Conservation (phyloP, 2,797 vertebrate species). For the Discoglossus pictus region DNA sequence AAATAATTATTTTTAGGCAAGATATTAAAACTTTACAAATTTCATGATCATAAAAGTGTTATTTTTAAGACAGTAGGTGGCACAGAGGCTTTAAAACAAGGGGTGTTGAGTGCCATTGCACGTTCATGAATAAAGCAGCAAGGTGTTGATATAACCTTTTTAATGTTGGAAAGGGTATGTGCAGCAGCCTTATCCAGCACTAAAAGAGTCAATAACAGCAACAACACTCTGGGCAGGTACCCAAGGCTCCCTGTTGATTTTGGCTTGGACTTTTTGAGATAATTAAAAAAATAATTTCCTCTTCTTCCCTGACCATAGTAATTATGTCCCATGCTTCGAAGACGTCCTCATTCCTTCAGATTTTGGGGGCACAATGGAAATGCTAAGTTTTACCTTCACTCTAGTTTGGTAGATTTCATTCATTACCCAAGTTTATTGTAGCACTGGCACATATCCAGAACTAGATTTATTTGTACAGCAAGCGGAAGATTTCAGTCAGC, state of each 20-base stretch:
- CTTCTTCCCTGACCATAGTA: neutral
- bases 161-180: neutral
- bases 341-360: constrained; percentile 7
- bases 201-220: neutral
- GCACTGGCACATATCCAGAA: neutral
- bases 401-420: too few species aligned
- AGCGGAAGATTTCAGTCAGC: constrained; percentile 1
- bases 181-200: neutral
- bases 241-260: constrained; percentile 34
- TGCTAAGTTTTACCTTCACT: too few species aligned
- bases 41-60: too few species aligned
- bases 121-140: too few species aligned
- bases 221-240: constrained; percentile 25
- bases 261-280: constrained; percentile 20
- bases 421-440: too few species aligned
- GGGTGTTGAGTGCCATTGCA: too few species aligned
- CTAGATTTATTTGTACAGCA: neutral
- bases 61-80: too few species aligned
- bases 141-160: neutral
- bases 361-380: too few species aligned
- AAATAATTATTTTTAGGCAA: too few species aligned
- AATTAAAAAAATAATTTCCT: constrained; percentile 40
- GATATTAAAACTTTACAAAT: too few species aligned
- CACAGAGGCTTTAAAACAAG: too few species aligned
- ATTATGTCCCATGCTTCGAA: constrained; percentile 20